Percentiles rank a stretch among this genome's conserved stretches.
These are phyloP conservation scores for Sebastiscus albofasciatus DNA, from an alignment of 2,797 vertebrate genomes.

Conservation along the genomic window DNA sequence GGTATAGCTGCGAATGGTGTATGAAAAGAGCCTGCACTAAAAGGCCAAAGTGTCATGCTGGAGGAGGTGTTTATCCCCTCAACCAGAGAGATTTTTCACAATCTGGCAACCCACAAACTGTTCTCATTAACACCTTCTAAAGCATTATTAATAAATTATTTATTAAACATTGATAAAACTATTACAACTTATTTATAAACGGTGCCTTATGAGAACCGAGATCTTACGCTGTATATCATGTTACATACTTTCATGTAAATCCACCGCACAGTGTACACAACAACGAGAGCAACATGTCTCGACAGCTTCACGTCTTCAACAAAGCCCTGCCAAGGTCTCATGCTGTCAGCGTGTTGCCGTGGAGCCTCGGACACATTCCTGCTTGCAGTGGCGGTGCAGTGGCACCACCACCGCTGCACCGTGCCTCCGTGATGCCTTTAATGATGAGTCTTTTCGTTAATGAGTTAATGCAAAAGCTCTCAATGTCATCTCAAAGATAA, in stretches of 20 bases:
- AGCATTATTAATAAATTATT: neutral
- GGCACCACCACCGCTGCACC: constrained; percentile 48
- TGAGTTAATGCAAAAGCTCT: constrained; percentile 99
- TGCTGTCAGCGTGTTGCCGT: constrained; percentile 36
- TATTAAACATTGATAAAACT: neutral
- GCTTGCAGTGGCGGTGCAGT: constrained; percentile 49
- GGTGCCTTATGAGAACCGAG: neutral
- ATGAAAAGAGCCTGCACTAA: neutral
- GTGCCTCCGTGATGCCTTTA: constrained; percentile 82
- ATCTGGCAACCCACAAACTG: constrained; percentile 4
- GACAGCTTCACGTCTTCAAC: constrained; percentile 29
- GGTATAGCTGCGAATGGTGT: no score
- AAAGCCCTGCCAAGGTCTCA: constrained; percentile 34
- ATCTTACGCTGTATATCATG: neutral
- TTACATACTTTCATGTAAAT: constrained; percentile 13
- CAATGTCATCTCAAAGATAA: constrained; percentile 98
- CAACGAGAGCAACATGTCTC: constrained; percentile 11
- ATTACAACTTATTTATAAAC: neutral
- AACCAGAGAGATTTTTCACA: neutral
- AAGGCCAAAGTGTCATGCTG: neutral
- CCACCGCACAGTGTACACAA: neutral
- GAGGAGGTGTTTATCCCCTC: neutral
- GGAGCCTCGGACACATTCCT: constrained; percentile 66
- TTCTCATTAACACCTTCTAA: neutral
- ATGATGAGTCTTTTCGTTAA: constrained; percentile 96